Evolutionary conservation across 2,888 invertebrate genomes (phyloP), one percentile per base, ranked within the genome.

Genomic region (Drosophila barbarae): DNA sequence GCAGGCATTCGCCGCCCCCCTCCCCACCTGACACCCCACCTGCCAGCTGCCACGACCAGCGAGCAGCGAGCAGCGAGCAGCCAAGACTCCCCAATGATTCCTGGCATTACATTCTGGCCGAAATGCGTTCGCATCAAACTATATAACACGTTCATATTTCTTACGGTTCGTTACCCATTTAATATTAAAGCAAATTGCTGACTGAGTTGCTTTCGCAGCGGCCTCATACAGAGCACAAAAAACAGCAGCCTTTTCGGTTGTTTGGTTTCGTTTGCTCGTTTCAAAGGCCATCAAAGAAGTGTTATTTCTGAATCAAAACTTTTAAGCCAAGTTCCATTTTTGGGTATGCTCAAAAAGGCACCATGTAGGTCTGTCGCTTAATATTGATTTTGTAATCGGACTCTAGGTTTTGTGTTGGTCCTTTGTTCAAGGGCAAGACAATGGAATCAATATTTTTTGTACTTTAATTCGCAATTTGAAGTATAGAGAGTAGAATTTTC

Each of bases 101-200:
- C 69, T 49, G 53, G 49, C 68, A 71, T 63, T 63, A 49, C 64
- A 50, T 52, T 71, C 47, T 34, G 68, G 28, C 49, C 56, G 52
- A 80, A 84, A 80, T 77, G 77, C 77, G 75, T 77, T 80, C 64
- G 46, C 77, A 80, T 84, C 72, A 83, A 84, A 83, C 85, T 83
- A 72, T 53, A 72, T 57, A 83, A 74, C 81, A 77, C 75, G 77
- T 71, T 85, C 84, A 83, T 83, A 84, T 77, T 83, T 80, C 81
- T 72, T 84, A 73, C 85, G 72, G 79, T 85, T 80, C 85, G 80
- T 80, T 80, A 83, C 77, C 83, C 81, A 80, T 80, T 85, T 80
- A 80, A 80, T 84, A 80, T 80, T 84, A 83, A 80, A 77, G 85
- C 80, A 80, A 84, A 80, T 80, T 83, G 80, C 79, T 69, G 67